Evolutionary conservation across 2,797 vertebrate genomes (phyloP), one percentile per base, ranked within the genome.

Genomic region (Acanthis flammea): DNA sequence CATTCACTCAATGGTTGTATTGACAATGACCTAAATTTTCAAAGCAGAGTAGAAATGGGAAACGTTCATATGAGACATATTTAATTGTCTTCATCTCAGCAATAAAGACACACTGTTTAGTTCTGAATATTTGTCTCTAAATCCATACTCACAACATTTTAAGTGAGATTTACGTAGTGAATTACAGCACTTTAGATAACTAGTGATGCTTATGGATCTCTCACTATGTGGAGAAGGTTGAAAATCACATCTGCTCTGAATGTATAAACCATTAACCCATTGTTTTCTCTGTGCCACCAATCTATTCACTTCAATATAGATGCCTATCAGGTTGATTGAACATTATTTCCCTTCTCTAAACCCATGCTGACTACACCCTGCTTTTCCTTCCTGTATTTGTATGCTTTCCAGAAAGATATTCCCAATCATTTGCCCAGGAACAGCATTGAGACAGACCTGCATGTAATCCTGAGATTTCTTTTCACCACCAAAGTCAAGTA

Each of bases 381-480:
- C 14, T 62, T 61, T 23, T 57, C 12, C 27, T 58, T 54, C 25
- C 28, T 7, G 2, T 19, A 55, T 39, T 55, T 68, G 11, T 13
- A 35, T 25, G 11, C 31, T 93, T 86, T 84, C 8, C 14, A 54
- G 33, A 15, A 90, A 30, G 10, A 73, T 31, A 55, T 70, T 89
- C 18, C 57, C 3, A 22, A 10, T 37, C 9, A 28, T 27, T 48
- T 76, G 89, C 27, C 31, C 10, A 79, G 28, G 19, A 2, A 61
- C 24, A 35, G 11, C 0, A 0, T 5, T 60, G 37, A 41, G 31
- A 58, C 5, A 18, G 25, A 61, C 8, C 3, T 33, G 27, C 8
- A 3, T 62, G 12, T 45, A 77, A 37, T 19, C 4, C 14, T 50
- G 25, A 58, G 6, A 10, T 89, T 91, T 50, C 11, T 67, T 85